A percentile compares a stretch with the other conserved stretches of the same genome.
Conservation (phyloP, 1,140 invertebrate genomes). For the Brachionus rotundiformis region DNA sequence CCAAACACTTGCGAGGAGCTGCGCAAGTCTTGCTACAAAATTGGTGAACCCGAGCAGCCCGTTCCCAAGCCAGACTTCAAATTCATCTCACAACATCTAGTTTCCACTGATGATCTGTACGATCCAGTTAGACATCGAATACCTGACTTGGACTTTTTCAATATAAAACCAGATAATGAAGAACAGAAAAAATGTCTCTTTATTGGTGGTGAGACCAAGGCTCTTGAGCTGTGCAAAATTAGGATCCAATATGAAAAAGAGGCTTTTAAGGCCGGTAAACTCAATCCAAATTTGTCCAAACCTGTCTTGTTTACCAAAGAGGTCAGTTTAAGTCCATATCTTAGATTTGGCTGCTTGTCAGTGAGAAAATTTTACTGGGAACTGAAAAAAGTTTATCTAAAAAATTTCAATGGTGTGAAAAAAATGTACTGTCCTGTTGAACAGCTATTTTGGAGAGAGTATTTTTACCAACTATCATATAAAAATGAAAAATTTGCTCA, state of each 20-base stretch:
- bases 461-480: conserved; percentile 49
- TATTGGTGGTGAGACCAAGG: conserved; percentile 58
- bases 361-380: conserved; percentile 59
- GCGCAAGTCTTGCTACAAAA: conserved; percentile 61
- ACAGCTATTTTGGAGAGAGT: conserved; percentile 49
- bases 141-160: conserved; percentile 51
- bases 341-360: conserved; percentile 69
- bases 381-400: conserved; percentile 55
- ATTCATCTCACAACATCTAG: conserved; percentile 18
- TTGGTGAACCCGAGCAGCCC: conserved; percentile 69
- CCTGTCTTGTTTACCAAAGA: conserved; percentile 72
- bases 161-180: conserved; percentile 56
- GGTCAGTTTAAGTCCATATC: conserved; percentile 69
- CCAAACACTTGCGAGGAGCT: conserved; percentile 59
- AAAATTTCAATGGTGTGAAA: conserved; percentile 48
- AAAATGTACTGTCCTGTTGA: conserved; percentile 39
- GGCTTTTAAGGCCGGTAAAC: conserved; percentile 65
- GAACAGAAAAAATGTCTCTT: conserved; percentile 56
- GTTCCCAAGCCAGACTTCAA: conserved; percentile 66
- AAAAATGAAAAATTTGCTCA: conserved; percentile 50
- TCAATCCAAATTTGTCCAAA: conserved; percentile 71
- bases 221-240: conserved; percentile 55
- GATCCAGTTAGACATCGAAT: conserved; percentile 12
- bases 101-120: neutral
- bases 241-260: conserved; percentile 57